Conservation (phyloP, 2,113 vertebrate genomes). For the Prolemur simus region DNA sequence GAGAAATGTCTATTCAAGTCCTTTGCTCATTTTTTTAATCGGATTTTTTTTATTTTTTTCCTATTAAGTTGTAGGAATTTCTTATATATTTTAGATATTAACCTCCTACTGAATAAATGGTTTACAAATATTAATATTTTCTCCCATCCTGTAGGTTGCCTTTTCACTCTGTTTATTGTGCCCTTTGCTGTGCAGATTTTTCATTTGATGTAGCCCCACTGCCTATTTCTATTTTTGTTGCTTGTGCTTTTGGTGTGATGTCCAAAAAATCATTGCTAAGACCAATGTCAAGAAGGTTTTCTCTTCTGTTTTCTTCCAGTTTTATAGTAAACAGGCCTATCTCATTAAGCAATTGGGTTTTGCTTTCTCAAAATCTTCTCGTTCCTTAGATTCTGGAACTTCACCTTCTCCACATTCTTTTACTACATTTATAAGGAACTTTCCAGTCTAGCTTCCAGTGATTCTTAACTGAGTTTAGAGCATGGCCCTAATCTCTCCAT, state of each 20-base stretch:
- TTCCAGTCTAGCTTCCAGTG: neutral
- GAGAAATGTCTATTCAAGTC: neutral
- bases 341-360: neutral
- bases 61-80: neutral
- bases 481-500: neutral
- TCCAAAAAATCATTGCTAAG: neutral
- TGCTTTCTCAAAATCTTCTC: neutral
- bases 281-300: neutral
- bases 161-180: neutral
- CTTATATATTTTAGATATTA: neutral
- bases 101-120: neutral
- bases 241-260: neutral
- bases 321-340: neutral
- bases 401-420: neutral
- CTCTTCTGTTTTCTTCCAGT: neutral
- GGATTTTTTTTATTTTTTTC: neutral
- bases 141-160: neutral
- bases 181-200: neutral
- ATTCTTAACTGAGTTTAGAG: neutral
- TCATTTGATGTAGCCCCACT: neutral
- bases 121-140: neutral
- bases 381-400: slow-evolving; percentile 14
- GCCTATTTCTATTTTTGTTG: neutral
- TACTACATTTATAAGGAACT: neutral
- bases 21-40: neutral